A percentile compares a stretch with the other conserved stretches of the same genome.
Evolutionary conservation across 1,140 invertebrate species (phyloP).

Genomic region (Aphelinus certus): DNA sequence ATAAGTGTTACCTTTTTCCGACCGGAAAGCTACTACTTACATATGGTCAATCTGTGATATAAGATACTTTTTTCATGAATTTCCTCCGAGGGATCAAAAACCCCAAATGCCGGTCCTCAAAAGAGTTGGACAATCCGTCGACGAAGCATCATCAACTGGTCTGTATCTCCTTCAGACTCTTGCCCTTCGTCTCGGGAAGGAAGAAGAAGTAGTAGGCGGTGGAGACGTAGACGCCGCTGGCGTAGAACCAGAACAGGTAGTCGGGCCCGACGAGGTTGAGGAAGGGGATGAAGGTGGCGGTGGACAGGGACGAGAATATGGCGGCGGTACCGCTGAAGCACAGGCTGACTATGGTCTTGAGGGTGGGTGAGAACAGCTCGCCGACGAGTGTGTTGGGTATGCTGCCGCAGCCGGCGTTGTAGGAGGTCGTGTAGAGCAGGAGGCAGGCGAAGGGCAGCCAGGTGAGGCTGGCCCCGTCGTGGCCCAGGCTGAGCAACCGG

Average conservation of each 20-base stretch:
- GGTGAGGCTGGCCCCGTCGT: slow-evolving; percentile 50
- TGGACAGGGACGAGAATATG: slow-evolving; percentile 68
- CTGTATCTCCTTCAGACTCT: slow-evolving; percentile 70
- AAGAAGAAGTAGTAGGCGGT: slow-evolving; percentile 67
- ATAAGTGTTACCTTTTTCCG: no score
- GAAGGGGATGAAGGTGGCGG: slow-evolving; percentile 66
- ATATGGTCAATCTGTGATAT: no score
- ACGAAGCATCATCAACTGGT: neutral
- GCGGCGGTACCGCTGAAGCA: slow-evolving; percentile 63
- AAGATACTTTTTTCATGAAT: no score
- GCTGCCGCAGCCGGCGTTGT: slow-evolving; percentile 53
- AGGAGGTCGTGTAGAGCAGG: slow-evolving; percentile 52
- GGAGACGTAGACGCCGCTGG: slow-evolving; percentile 62
- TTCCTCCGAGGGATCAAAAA: no score
- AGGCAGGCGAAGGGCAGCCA: slow-evolving; percentile 60
- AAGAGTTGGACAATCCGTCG: no score
- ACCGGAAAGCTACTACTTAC: no score
- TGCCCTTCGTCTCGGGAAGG: slow-evolving; percentile 73
- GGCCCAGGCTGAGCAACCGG: slow-evolving; percentile 50
- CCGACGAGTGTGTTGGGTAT: slow-evolving; percentile 60
- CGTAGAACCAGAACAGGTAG: slow-evolving; percentile 68
- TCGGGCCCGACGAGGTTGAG: slow-evolving; percentile 57
- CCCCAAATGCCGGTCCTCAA: no score
- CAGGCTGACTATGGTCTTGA: slow-evolving; percentile 65
- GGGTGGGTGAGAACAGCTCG: slow-evolving; percentile 59